Evolutionary conservation across 1,140 invertebrate species (phyloP).

Genomic region (Caenorhabditis inopinata): DNA sequence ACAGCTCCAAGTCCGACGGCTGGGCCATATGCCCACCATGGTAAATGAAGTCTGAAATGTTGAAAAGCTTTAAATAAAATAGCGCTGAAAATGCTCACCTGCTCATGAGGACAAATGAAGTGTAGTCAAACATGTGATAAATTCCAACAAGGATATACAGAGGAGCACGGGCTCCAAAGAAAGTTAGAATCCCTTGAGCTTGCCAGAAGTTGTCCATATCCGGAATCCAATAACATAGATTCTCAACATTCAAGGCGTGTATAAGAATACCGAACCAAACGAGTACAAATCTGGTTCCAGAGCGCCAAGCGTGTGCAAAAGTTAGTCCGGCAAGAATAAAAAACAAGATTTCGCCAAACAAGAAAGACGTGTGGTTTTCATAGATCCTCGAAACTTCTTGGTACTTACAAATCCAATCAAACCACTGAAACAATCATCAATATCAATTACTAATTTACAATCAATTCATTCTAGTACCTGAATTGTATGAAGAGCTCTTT

Average conservation of each 20-base stretch:
- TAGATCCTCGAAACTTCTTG: conserved; percentile 66
- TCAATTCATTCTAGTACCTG: no score
- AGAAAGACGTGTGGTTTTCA: conserved; percentile 67
- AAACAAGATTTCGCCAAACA: conserved; percentile 66
- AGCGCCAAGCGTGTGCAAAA: conserved; percentile 66
- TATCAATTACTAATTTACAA: conserved; percentile 14
- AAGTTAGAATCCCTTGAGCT: conserved; percentile 62
- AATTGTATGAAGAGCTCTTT: conserved; percentile 51
- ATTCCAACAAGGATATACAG: conserved; percentile 62
- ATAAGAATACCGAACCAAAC: conserved; percentile 64
- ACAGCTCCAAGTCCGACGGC: conserved; percentile 76
- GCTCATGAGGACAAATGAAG: conserved; percentile 58
- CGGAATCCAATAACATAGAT: conserved; percentile 59
- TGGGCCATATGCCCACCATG: conserved; percentile 62
- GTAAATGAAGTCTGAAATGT: conserved; percentile 57
- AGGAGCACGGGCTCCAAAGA: conserved; percentile 62
- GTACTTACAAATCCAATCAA: conserved; percentile 68
- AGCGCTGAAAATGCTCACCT: conserved; percentile 50
- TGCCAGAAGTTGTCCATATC: conserved; percentile 65
- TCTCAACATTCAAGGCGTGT: conserved; percentile 61
- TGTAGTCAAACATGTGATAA: conserved; percentile 64
- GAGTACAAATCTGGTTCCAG: conserved; percentile 58
- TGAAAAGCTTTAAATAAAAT: not conserved
- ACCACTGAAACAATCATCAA: conserved; percentile 61
- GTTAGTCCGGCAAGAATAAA: conserved; percentile 66